A percentile compares a stretch with the other conserved stretches of the same genome.
These are phyloP conservation scores for Sclerurus mexicanus DNA, from an alignment of 2,113 vertebrate genomes.

Conservation along the genomic window DNA sequence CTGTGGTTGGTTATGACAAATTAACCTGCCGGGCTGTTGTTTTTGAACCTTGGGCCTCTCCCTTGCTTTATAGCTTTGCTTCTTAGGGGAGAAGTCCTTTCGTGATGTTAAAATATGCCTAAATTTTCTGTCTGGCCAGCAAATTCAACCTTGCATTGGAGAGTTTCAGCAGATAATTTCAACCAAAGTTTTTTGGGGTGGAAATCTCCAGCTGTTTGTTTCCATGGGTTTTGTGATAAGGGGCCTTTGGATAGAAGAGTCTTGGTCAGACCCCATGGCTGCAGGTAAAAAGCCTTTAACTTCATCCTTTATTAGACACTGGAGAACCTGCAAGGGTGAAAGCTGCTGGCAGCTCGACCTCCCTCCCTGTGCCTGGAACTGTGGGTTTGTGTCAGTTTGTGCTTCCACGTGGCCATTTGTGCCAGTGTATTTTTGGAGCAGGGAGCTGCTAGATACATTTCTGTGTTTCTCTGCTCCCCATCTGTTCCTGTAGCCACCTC, in stretches of 20 bases:
- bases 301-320: not conserved
- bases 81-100: not conserved
- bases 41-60: not conserved
- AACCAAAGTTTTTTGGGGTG: not conserved
- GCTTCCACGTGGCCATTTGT: not conserved
- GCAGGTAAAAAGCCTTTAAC: not conserved
- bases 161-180: not conserved
- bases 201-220: not conserved
- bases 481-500: not conserved
- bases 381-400: not conserved
- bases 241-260: not conserved
- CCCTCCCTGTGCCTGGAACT: not conserved
- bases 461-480: not conserved
- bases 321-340: not conserved
- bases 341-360: not conserved
- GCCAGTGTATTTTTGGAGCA: not conserved
- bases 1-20: not conserved
- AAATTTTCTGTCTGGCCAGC: not conserved
- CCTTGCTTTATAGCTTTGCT: not conserved
- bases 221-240: not conserved
- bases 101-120: not conserved
- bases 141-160: fast-evolving
- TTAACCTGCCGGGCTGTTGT: not conserved
- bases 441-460: not conserved
- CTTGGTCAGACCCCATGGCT: not conserved